phyloP scores from a whole-genome alignment of 1,140 invertebrate species.

The Megathymus violae region DNA sequence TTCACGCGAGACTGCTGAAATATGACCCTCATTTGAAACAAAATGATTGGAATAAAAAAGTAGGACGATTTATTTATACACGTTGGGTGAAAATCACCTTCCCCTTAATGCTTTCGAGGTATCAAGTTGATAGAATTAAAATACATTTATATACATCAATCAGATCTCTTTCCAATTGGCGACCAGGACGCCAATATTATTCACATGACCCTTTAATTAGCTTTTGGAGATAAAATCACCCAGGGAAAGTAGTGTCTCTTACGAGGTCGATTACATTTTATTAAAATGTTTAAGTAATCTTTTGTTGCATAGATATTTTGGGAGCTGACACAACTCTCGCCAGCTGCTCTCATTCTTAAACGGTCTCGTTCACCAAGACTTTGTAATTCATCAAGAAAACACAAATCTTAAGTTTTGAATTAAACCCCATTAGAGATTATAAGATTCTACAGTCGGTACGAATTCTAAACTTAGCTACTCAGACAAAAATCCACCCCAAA shows the following conservation, averaged over 20 bases:
- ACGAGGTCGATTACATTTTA: too few species aligned
- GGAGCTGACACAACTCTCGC: too few species aligned
- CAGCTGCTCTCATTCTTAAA: neutral
- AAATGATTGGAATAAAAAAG: slow-evolving; percentile 5
- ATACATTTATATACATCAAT: too few species aligned
- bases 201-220: too few species aligned
- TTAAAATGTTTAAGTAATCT: too few species aligned
- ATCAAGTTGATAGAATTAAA: too few species aligned
- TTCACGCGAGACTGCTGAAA: slow-evolving; percentile 11
- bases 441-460: neutral
- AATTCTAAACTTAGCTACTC: neutral
- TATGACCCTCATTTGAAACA: slow-evolving; percentile 13
- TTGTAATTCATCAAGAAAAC: neutral
- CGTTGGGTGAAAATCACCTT: neutral
- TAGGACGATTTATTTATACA: neutral
- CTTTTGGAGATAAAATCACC: too few species aligned
- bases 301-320: too few species aligned
- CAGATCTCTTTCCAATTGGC: too few species aligned
- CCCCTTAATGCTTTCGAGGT: neutral
- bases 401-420: neutral
- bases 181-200: too few species aligned
- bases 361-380: neutral
- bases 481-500: too few species aligned
- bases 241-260: too few species aligned
- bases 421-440: neutral